Evolutionary conservation across 2,113 vertebrate species (phyloP), one percentile per base, ranked within the genome.

Genomic region (Notothenia rossii): DNA sequence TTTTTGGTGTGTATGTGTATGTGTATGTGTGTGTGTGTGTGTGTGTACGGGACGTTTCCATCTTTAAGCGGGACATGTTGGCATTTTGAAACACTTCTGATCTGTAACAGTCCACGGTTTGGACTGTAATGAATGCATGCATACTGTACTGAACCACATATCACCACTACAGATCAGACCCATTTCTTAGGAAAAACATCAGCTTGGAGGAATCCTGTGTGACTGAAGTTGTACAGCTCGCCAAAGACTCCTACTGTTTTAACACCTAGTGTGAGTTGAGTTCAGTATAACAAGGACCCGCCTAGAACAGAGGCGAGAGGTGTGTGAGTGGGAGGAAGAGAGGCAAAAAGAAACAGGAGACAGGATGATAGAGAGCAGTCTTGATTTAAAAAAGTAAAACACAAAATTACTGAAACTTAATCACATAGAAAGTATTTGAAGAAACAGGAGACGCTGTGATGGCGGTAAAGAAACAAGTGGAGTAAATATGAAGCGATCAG

Each of bases 191-290:
- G 65, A 59, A 72, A 80, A 22, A 40, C 36, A 40, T 29, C 36
- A 62, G 55, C 73, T 62, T 56, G 43, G 6, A 70, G 61, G 45
- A 88, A 69, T 86, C 71, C 36, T 43, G 59, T 56, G 48, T 68
- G 75, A 25, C 51, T n/a, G 65, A 48, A 48, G 33, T 77, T 50
- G 66, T 62, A 62, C 55, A 58, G 71, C 71, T 64, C n/a, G 54
- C 64, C 77, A 79, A 77, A 17, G 46, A 79, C 81, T 79, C 51
- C 82, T 71, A 79, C 49, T 69, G 64, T 72, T 82, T 66, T 54
- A 77, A 68, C 80, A 84, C 49, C 48, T 64, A 75, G 46, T 12
- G 76, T 50, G 46, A 7, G 43, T 74, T 67, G 79, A 55, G 25
- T 74, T 82, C 65, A 79, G 81, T 72, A 22, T 51, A 66, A 85